phyloP scores from a whole-genome alignment of 2,797 vertebrate species.

The Steatocranus sp. region DNA sequence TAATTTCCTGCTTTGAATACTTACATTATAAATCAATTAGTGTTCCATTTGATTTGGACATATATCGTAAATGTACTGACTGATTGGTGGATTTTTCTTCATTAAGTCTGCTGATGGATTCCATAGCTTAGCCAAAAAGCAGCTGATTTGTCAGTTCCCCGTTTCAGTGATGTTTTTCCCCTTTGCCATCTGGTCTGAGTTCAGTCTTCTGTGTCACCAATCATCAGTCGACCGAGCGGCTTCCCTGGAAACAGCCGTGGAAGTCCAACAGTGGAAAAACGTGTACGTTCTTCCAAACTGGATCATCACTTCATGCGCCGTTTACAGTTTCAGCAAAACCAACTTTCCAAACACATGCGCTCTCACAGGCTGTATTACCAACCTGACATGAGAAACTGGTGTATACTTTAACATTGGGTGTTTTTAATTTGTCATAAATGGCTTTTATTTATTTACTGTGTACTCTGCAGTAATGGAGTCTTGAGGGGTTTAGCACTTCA shows the following conservation, averaged over 20 bases:
- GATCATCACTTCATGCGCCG: constrained; percentile 3
- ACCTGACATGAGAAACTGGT: not conserved
- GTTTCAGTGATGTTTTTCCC: constrained; percentile 13
- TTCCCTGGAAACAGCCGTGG: constrained; percentile 49
- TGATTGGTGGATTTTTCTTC: constrained; percentile 8
- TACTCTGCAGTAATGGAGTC: not conserved
- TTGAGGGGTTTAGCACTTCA: not conserved
- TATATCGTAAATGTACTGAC: constrained; percentile 14
- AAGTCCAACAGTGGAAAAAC: constrained; percentile 48
- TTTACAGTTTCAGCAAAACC: not conserved
- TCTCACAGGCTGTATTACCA: constrained; percentile 8
- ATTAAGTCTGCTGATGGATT: constrained; percentile 31
- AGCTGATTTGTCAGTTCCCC: constrained; percentile 49
- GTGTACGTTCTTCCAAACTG: constrained; percentile 5
- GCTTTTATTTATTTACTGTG: not conserved
- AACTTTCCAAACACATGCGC: constrained; percentile 3
- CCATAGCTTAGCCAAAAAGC: constrained; percentile 31
- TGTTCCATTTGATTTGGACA: not conserved
- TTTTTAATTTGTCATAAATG: constrained; percentile 20
- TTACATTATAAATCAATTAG: not conserved
- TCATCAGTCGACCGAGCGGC: constrained; percentile 23
- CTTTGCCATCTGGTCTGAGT: constrained; percentile 61
- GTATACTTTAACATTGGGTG: not conserved
- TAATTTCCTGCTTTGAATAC: not conserved
- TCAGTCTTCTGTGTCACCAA: constrained; percentile 39